These are phyloP conservation scores for Cepaea hortensis DNA, from an alignment of 2,888 invertebrate genomes.

Conservation along the genomic window DNA sequence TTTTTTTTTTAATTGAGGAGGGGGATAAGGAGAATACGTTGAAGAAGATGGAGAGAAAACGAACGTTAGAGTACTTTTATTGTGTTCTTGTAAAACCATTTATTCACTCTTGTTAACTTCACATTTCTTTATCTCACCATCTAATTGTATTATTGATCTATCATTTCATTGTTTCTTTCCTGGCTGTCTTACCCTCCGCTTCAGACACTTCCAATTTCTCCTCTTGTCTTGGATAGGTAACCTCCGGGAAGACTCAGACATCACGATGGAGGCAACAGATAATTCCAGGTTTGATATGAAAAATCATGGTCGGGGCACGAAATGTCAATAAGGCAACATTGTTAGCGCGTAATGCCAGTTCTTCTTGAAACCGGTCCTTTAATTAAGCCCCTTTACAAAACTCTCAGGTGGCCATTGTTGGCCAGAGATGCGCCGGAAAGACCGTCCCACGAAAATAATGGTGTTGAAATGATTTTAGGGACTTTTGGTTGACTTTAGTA, in stretches of 20 bases:
- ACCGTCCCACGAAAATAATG: background rate
- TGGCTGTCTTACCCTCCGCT: too few relatives aligned
- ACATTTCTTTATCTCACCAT: too few relatives aligned
- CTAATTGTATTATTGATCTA: too few relatives aligned
- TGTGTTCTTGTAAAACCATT: too few relatives aligned
- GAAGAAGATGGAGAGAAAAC: too few relatives aligned
- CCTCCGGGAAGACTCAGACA: slow-evolving; percentile 5
- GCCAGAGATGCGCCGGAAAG: background rate
- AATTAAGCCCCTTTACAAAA: slow-evolving; percentile 20
- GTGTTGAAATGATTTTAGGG: slow-evolving; percentile 11
- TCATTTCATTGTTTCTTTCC: too few relatives aligned
- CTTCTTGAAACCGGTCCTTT: background rate
- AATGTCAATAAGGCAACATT: slow-evolving; percentile 22
- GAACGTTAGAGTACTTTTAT: too few relatives aligned
- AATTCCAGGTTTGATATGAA: slow-evolving; percentile 26
- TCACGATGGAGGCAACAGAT: slow-evolving; percentile 3
- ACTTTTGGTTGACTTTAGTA: slow-evolving; percentile 17
- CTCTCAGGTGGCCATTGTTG: slow-evolving; percentile 18
- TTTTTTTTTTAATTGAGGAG: too few relatives aligned
- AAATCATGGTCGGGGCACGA: slow-evolving; percentile 26
- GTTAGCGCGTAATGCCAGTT: background rate
- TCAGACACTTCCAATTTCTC: too few relatives aligned
- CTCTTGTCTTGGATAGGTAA: background rate
- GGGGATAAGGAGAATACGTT: too few relatives aligned
- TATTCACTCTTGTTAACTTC: too few relatives aligned